These are phyloP conservation scores for Spilosoma lubricipeda DNA, from an alignment of 2,888 invertebrate genomes.

Conservation along the genomic window DNA sequence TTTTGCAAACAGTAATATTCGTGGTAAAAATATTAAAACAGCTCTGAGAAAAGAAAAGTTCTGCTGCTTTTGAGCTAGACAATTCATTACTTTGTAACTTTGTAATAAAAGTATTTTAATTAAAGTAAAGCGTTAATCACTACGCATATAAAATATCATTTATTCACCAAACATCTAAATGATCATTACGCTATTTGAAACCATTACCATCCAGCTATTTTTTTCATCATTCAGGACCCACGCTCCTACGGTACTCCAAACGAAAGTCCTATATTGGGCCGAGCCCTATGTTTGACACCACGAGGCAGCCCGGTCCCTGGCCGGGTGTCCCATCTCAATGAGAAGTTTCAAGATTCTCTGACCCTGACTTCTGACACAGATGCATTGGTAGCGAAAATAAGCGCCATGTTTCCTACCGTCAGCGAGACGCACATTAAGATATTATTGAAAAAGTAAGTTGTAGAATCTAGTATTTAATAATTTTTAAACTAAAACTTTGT, in stretches of 20 bases:
- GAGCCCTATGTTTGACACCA: conserved; percentile 81
- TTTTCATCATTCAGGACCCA: conserved; percentile 63
- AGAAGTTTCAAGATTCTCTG: conserved; percentile 88
- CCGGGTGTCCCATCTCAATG: conserved; percentile 80
- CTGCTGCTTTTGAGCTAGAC: neutral
- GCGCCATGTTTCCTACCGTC: conserved; percentile 96
- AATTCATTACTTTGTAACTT: neutral
- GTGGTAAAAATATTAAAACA: neutral
- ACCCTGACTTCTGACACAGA: conserved; percentile 89
- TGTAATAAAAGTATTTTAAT: neutral
- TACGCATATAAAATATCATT: neutral
- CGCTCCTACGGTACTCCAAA: conserved; percentile 74
- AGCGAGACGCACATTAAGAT: conserved; percentile 95
- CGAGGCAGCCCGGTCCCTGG: conserved; percentile 82
- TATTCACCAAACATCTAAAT: neutral
- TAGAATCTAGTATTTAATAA: no score
- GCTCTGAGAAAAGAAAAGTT: neutral
- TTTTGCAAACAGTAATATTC: neutral
- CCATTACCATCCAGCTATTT: neutral
- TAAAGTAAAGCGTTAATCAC: neutral
- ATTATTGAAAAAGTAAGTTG: conserved; percentile 94
- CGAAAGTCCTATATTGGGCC: conserved; percentile 79
- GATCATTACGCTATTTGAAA: neutral
- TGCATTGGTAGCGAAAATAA: conserved; percentile 91
- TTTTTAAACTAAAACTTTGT: no score